These are phyloP conservation scores for Epinephelus awoara DNA, from an alignment of 2,797 vertebrate genomes.

Conservation along the genomic window DNA sequence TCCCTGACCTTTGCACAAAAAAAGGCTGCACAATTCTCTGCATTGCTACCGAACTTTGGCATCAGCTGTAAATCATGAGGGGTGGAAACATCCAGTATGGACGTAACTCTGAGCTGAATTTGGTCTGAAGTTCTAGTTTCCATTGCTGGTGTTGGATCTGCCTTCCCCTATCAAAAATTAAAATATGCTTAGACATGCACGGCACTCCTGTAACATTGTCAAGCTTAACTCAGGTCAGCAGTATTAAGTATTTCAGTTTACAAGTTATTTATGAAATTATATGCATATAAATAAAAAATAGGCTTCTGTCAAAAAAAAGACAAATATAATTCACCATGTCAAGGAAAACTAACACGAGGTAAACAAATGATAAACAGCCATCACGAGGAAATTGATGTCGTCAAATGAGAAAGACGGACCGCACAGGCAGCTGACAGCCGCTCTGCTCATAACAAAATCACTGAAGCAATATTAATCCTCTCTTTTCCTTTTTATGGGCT, in stretches of 20 bases:
- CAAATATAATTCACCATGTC: not conserved
- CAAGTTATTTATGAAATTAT: not conserved
- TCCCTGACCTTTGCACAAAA: not conserved
- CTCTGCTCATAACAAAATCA: constrained; percentile 35
- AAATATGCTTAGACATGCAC: not conserved
- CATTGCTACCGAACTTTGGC: too few relatives aligned
- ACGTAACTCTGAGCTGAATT: not conserved
- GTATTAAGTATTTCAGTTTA: not conserved
- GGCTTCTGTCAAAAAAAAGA: not conserved
- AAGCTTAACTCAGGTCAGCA: not conserved
- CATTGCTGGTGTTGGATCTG: not conserved
- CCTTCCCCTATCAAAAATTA: not conserved
- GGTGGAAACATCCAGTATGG: too few relatives aligned
- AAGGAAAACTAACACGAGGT: not conserved
- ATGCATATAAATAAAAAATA: not conserved
- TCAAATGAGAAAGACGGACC: constrained; percentile 18
- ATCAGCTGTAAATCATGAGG: too few relatives aligned
- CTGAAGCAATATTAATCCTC: constrained; percentile 29
- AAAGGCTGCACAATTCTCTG: too few relatives aligned
- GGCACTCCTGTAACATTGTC: not conserved
- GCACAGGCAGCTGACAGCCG: not conserved
- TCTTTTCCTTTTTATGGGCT: not conserved
- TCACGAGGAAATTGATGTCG: not conserved
- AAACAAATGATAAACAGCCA: not conserved
- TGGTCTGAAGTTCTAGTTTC: not conserved